Evolutionary conservation across 2,113 vertebrate species (phyloP).

Genomic region (Dermatemys mawii): DNA sequence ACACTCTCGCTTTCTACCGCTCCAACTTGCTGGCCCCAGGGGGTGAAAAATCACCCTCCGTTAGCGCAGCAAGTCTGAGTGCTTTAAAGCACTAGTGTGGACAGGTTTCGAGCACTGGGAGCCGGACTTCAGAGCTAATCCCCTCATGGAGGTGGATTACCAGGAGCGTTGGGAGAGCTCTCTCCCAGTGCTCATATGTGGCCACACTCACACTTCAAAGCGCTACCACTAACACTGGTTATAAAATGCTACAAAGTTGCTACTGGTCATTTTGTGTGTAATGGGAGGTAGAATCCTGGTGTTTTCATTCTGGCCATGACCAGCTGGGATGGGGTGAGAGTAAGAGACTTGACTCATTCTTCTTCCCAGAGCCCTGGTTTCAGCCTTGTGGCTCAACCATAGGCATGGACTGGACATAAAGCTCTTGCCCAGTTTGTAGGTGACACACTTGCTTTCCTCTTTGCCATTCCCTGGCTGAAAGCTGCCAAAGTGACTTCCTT

Average conservation of each 20-base stretch:
- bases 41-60: too few species aligned
- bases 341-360: not conserved
- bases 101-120: too few species aligned
- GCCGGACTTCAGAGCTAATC: too few species aligned
- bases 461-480: not conserved
- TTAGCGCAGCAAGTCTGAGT: too few species aligned
- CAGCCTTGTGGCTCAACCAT: not conserved
- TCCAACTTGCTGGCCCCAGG: too few species aligned
- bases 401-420: not conserved
- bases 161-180: too few species aligned
- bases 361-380: not conserved
- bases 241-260: not conserved
- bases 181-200: too few species aligned
- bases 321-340: not conserved
- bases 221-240: not conserved
- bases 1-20: too few species aligned
- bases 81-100: too few species aligned
- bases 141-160: too few species aligned
- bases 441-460: not conserved
- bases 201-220: too few species aligned
- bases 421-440: not conserved
- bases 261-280: not conserved
- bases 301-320: not conserved
- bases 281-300: not conserved
- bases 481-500: not conserved